phyloP scores from a whole-genome alignment of 2,797 vertebrate species.

The Mormyrus proboscirostris region DNA sequence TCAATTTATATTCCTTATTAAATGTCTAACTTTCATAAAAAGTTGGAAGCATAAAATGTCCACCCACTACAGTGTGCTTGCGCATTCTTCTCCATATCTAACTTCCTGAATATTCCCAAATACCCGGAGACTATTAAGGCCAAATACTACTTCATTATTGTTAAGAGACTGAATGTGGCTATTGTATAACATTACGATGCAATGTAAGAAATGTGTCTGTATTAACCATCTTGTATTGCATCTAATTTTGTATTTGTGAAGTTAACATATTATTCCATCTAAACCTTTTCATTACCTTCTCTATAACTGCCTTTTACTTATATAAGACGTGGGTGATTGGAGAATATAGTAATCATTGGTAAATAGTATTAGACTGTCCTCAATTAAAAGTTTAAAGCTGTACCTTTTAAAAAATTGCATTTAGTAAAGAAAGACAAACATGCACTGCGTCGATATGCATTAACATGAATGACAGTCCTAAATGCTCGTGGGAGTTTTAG shows the following conservation, averaged over 20 bases:
- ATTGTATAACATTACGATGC: not conserved
- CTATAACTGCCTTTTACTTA: not conserved
- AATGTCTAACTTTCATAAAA: not conserved
- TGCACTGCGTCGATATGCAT: not conserved
- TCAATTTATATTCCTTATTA: not conserved
- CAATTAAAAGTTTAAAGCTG: not conserved
- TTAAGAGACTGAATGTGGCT: not conserved
- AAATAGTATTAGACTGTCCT: not conserved
- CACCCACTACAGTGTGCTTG: not conserved
- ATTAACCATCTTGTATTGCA: not conserved
- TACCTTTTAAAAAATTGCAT: not conserved
- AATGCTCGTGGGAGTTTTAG: not conserved
- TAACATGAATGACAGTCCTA: not conserved
- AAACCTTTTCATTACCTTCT: not conserved
- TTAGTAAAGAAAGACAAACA: not conserved
- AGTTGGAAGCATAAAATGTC: not conserved
- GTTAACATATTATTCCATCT: not conserved
- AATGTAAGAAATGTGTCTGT: not conserved
- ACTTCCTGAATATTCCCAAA: not conserved
- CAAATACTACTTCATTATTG: not conserved
- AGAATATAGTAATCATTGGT: not conserved
- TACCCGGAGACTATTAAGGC: not conserved
- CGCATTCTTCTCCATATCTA: not conserved
- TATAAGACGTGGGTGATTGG: not conserved
- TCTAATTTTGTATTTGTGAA: not conserved